phyloP scores from a whole-genome alignment of 2,888 invertebrate genomes.

The Ophioninae sp. region DNA sequence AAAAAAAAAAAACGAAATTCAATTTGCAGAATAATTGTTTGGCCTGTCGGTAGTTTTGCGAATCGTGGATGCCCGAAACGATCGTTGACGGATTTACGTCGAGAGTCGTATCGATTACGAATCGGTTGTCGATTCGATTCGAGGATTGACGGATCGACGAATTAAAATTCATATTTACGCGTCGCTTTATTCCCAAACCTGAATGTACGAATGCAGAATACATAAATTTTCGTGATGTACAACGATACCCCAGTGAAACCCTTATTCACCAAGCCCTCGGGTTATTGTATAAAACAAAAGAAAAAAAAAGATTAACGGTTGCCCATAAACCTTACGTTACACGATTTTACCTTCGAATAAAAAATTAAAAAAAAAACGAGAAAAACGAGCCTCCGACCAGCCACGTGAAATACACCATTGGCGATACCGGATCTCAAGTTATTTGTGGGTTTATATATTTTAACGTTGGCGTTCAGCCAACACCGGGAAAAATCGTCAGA shows the following conservation, averaged over 20 bases:
- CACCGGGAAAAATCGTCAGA: neutral
- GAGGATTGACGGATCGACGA: neutral
- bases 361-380: no score
- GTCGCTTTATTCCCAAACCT: neutral
- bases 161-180: neutral
- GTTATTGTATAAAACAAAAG: constrained; percentile 56
- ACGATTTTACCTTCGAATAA: constrained; percentile 38
- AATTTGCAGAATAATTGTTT: neutral
- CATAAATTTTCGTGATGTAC: neutral
- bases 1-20: neutral
- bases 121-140: neutral
- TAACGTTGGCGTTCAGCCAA: constrained; percentile 69
- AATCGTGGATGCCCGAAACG: neutral
- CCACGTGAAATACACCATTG: constrained; percentile 28
- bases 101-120: neutral
- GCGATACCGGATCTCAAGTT: constrained; percentile 66
- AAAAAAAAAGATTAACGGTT: constrained; percentile 40
- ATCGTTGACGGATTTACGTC: neutral
- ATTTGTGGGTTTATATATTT: constrained; percentile 75
- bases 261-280: constrained; percentile 1
- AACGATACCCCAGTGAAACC: neutral
- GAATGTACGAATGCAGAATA: neutral
- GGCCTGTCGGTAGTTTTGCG: neutral
- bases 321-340: constrained; percentile 67
- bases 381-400: neutral